phyloP scores from a whole-genome alignment of 2,797 vertebrate species.

The Cynodonichthys magdalenae region DNA sequence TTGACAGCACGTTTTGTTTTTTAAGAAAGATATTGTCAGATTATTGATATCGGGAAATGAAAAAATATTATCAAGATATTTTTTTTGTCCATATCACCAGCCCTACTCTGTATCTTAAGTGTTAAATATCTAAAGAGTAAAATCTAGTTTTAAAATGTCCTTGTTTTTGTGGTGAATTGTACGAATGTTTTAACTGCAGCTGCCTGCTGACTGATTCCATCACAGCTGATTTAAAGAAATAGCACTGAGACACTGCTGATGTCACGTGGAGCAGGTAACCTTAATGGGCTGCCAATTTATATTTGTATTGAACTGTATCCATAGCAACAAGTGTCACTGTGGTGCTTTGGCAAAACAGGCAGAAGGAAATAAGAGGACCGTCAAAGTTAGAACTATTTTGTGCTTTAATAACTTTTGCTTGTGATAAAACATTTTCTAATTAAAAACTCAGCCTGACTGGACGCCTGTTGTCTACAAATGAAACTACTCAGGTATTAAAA shows the following conservation, averaged over 20 bases:
- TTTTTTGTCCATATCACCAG: too few species aligned
- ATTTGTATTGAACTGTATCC: conserved; percentile 47
- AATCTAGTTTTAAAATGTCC: background rate
- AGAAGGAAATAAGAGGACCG: background rate
- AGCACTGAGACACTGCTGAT: conserved; percentile 22
- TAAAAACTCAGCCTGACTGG: background rate
- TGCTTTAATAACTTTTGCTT: background rate
- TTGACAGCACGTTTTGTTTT: too few species aligned
- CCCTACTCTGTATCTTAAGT: background rate
- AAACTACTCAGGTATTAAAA: background rate
- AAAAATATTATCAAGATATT: too few species aligned
- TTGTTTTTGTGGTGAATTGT: background rate
- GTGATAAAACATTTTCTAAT: background rate
- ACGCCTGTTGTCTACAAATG: background rate
- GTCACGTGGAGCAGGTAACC: conserved; percentile 36
- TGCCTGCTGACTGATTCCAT: conserved; percentile 39
- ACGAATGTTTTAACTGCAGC: conserved; percentile 36
- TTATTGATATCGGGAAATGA: too few species aligned
- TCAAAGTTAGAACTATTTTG: background rate
- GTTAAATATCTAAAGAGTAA: background rate
- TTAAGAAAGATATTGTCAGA: too few species aligned
- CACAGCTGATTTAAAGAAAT: conserved; percentile 41
- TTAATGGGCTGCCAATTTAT: conserved; percentile 46
- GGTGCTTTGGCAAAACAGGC: conserved; percentile 25
- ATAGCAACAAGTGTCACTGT: conserved; percentile 61